Evolutionary conservation across 2,113 vertebrate genomes (phyloP), one percentile per base, ranked within the genome.

Genomic region (Platysteira castanea): DNA sequence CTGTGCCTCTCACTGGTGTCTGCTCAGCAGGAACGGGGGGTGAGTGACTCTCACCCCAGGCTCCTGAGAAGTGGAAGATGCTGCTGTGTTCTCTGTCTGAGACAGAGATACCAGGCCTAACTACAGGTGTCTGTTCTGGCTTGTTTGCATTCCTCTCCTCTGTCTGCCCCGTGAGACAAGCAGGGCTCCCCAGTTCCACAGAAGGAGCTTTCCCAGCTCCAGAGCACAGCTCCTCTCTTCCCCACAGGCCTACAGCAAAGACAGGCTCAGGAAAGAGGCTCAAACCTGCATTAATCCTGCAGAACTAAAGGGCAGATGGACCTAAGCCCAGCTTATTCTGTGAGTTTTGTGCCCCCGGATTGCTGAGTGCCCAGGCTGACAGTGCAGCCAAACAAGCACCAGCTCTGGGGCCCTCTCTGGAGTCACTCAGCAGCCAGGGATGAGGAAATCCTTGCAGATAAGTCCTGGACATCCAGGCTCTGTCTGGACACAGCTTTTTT

Each of bases 101-200:
- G 70, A n/a, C 39, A 44, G 61, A 59, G 44, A 10, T 64, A 23
- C 5, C 63, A 50, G 39, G 5, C 67, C 56, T 85, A 60, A 95
- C 52, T 57, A 73, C 2, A 61, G 78, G 53, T 85, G 67, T 80
- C 70, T 95, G 27, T 4, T 6, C 83, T 59, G 68, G 13, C 86
- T 93, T 54, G 83, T 83, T 95, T 92, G 91, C 91, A 90, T 92
- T 93, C 86, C 71, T 90, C 35, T 50, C 2, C 92, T 74, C 60
- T 65, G 65, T 70, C 93, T 85, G 81, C 47, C 3, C 18, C 16
- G 0, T 44, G 71, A 21, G 83, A 64, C 63, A 22, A 89, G 65
- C 75, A 61, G 56, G 9, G n/a, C 27, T 92, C 71, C 81, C 59
- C 54, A 23, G 86, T 83, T 83, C 67, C 56, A 7, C 74, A 78